phyloP scores from a whole-genome alignment of 2,797 vertebrate species.

The Hapalemur alaotrensis region DNA sequence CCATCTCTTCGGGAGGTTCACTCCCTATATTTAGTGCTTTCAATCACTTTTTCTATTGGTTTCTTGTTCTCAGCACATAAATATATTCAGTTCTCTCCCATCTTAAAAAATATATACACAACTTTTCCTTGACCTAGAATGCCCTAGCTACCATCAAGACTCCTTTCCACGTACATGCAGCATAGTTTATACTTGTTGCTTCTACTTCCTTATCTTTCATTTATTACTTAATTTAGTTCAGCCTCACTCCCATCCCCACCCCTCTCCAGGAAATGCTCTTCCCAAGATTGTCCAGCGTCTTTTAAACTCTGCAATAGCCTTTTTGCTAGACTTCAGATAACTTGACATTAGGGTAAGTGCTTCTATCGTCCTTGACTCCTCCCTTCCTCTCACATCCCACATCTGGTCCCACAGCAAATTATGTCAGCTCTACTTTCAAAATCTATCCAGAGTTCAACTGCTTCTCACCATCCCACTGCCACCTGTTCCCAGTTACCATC shows the following conservation, averaged over 20 bases:
- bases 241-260: not conserved
- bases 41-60: not conserved
- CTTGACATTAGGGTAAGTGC: not conserved
- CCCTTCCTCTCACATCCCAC: not conserved
- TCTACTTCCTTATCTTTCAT: not conserved
- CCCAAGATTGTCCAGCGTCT: not conserved
- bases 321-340: not conserved
- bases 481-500: not conserved
- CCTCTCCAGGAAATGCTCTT: not conserved
- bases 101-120: not conserved
- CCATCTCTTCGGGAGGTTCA: not conserved
- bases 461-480: slow-evolving; percentile 11
- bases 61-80: not conserved
- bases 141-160: not conserved
- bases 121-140: not conserved
- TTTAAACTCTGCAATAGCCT: not conserved
- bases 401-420: not conserved
- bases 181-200: not conserved
- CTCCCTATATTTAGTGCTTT: not conserved
- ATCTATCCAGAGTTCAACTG: not conserved
- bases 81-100: not conserved
- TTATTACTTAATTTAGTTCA: not conserved
- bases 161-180: not conserved
- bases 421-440: not conserved
- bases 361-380: not conserved